A percentile compares a stretch with the other conserved stretches of the same genome.
Evolutionary conservation across 2,797 vertebrate species (phyloP).

Genomic region (Podarcis siculus): DNA sequence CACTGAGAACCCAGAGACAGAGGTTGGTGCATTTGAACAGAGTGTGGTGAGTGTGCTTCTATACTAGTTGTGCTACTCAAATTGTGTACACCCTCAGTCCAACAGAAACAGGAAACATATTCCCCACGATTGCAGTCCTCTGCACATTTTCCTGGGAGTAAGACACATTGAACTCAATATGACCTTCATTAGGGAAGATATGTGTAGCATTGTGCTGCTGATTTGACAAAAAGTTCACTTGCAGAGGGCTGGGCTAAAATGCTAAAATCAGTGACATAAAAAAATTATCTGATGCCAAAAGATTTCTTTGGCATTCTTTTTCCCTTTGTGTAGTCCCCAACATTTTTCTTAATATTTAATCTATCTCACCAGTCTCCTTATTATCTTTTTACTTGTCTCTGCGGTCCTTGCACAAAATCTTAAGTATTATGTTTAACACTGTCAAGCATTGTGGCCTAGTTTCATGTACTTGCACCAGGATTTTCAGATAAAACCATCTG

Average conservation of each 20-base stretch:
- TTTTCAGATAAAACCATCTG: constrained; percentile 44
- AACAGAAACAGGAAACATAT: neutral
- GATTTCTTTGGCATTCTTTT: neutral
- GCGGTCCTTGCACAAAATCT: constrained; percentile 2
- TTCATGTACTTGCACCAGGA: constrained; percentile 12
- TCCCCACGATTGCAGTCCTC: neutral
- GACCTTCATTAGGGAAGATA: too few species aligned
- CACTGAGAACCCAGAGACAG: neutral
- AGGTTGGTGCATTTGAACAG: neutral
- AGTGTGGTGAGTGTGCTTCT: neutral
- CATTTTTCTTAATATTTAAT: neutral
- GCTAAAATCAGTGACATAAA: neutral
- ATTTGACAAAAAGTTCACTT: neutral
- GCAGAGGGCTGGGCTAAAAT: neutral
- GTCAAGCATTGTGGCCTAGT: neutral
- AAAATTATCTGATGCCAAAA: neutral
- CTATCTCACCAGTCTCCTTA: neutral
- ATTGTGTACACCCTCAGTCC: neutral
- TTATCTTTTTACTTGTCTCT: neutral
- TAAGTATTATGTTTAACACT: neutral
- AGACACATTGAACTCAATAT: too few species aligned
- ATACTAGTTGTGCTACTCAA: neutral
- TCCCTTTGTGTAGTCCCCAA: neutral
- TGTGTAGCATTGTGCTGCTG: too few species aligned
- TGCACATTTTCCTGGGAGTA: too few species aligned